Percentiles rank a stretch among this genome's conserved stretches.
phyloP scores from a whole-genome alignment of 2,888 invertebrate species.

The Diploptera punctata region DNA sequence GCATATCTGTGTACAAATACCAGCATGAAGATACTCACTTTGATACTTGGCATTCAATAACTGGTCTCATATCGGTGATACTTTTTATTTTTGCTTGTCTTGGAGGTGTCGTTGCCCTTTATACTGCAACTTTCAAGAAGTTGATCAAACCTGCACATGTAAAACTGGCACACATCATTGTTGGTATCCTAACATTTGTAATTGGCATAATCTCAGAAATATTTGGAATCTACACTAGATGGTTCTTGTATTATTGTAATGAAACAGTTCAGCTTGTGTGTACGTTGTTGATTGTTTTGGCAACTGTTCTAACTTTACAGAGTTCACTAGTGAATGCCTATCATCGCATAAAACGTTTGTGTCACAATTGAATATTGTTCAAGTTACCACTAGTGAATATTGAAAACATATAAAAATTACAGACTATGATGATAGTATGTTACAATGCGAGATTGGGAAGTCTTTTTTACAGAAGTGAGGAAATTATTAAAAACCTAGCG shows the following conservation, averaged over 20 bases:
- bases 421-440: too few relatives aligned
- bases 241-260: conserved; percentile 25
- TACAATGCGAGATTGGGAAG: too few relatives aligned
- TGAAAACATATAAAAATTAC: too few relatives aligned
- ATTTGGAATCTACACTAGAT: conserved; percentile 33
- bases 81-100: conserved; percentile 33
- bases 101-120: conserved; percentile 37
- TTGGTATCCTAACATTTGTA: conserved; percentile 37
- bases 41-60: conserved; percentile 33
- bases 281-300: conserved; percentile 32
- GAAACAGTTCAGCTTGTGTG: conserved; percentile 36
- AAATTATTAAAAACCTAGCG: too few relatives aligned
- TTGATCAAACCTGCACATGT: conserved; percentile 34
- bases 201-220: conserved; percentile 30
- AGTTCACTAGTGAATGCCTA: conserved; percentile 37
- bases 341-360: too few relatives aligned
- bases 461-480: too few relatives aligned
- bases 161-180: conserved; percentile 36
- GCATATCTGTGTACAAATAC: conserved; percentile 38
- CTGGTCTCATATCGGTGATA: conserved; percentile 34
- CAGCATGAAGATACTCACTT: conserved; percentile 34
- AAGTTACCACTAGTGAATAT: too few relatives aligned
- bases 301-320: conserved; percentile 35
- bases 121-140: conserved; percentile 25
- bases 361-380: too few relatives aligned